These are phyloP conservation scores for Drosophila pallidifrons DNA, from an alignment of 1,140 invertebrate genomes.

Conservation along the genomic window DNA sequence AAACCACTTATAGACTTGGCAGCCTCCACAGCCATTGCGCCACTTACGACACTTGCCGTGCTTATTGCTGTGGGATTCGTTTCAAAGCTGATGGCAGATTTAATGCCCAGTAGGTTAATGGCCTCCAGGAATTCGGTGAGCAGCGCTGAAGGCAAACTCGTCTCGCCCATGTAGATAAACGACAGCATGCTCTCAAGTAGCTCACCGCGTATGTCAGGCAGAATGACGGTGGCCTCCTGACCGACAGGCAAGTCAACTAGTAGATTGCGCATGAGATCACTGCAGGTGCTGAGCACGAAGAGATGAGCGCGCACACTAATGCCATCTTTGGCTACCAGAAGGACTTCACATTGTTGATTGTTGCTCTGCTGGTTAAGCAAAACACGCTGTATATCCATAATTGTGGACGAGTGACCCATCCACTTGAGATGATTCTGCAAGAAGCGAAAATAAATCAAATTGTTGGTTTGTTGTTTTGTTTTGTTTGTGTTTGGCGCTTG, in stretches of 20 bases:
- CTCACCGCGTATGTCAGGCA: slow-evolving; percentile 76
- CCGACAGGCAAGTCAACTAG: slow-evolving; percentile 70
- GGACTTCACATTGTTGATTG: slow-evolving; percentile 71
- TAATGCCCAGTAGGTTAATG: slow-evolving; percentile 79
- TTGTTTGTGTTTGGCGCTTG: slow-evolving; percentile 26
- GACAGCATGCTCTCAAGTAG: slow-evolving; percentile 75
- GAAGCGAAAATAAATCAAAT: neutral
- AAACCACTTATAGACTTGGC: slow-evolving; percentile 68
- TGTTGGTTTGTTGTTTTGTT: slow-evolving; percentile 28
- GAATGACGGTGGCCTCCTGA: slow-evolving; percentile 74
- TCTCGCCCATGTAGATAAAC: slow-evolving; percentile 82
- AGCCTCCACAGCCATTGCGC: slow-evolving; percentile 49
- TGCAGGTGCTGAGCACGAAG: slow-evolving; percentile 80
- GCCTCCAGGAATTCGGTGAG: slow-evolving; percentile 78
- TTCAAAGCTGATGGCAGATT: slow-evolving; percentile 81
- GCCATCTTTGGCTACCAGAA: slow-evolving; percentile 74
- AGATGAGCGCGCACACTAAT: slow-evolving; percentile 75
- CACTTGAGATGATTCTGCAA: slow-evolving; percentile 81
- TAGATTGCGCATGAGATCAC: slow-evolving; percentile 73
- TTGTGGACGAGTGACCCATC: slow-evolving; percentile 83
- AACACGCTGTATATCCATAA: slow-evolving; percentile 78
- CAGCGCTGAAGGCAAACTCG: slow-evolving; percentile 64
- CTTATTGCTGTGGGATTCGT: slow-evolving; percentile 62
- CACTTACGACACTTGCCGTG: slow-evolving; percentile 20
- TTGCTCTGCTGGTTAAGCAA: slow-evolving; percentile 64